Percentiles rank a stretch among this genome's conserved stretches.
Evolutionary conservation across 2,113 vertebrate genomes (phyloP).

Genomic region (Gorsachius goisagi): DNA sequence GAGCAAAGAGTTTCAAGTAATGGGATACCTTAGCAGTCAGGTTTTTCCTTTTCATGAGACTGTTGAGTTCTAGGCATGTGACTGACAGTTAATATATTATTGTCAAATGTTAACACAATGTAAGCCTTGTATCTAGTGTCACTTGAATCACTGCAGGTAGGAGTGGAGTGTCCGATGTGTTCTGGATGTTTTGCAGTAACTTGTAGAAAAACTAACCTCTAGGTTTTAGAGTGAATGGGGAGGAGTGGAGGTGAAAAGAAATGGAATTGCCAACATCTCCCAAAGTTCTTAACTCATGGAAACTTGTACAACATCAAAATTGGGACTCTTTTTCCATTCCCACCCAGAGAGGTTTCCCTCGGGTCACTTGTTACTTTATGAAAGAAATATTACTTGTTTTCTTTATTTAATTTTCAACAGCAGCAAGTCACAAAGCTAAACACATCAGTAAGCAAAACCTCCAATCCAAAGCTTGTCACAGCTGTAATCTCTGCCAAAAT

Average conservation of each 20-base stretch:
- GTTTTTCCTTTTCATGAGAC: neutral
- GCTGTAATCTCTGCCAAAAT: neutral
- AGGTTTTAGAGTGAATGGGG: neutral
- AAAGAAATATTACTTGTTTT: constrained; percentile 17
- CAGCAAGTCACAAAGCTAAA: constrained; percentile 24
- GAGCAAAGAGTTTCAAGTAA: neutral
- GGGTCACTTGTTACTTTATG: constrained; percentile 27
- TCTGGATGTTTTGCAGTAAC: neutral
- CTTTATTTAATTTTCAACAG: constrained; percentile 33
- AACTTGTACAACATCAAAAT: neutral
- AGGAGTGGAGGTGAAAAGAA: neutral
- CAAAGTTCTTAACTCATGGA: neutral
- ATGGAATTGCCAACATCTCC: neutral
- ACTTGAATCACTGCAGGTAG: neutral
- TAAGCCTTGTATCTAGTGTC: neutral
- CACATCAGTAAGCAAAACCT: neutral
- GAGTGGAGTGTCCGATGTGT: neutral
- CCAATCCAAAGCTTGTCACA: neutral
- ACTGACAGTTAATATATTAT: neutral
- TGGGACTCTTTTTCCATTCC: neutral
- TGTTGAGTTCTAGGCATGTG: neutral
- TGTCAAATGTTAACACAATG: neutral
- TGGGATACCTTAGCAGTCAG: neutral
- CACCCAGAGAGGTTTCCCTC: neutral
- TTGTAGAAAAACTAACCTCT: neutral